A percentile compares a stretch with the other conserved stretches of the same genome.
Conservation (phyloP, 2,888 invertebrate species). For the Beris chalybata region DNA sequence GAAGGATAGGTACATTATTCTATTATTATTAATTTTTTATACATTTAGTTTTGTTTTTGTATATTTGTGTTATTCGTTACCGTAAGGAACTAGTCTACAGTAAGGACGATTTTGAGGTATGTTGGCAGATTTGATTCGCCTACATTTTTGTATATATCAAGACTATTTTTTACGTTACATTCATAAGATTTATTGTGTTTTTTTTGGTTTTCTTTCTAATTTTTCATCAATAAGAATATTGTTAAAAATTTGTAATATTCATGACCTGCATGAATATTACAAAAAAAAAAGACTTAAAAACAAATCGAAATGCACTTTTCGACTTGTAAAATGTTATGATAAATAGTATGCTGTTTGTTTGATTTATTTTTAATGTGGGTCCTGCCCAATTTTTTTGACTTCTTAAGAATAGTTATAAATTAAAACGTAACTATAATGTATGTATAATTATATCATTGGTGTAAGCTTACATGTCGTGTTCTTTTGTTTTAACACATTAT, state of each 20-base stretch:
- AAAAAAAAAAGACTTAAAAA: slow-evolving; percentile 10
- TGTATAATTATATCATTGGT: slow-evolving; percentile 26
- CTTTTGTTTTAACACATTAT: slow-evolving; percentile 13
- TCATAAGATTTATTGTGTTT: slow-evolving; percentile 36
- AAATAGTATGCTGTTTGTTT: slow-evolving; percentile 19
- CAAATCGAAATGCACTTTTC: too few relatives aligned
- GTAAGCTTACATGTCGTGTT: slow-evolving; percentile 29
- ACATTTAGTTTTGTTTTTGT: too few relatives aligned
- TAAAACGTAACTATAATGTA: slow-evolving; percentile 19
- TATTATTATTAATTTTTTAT: too few relatives aligned
- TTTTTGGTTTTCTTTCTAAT: slow-evolving; percentile 9
- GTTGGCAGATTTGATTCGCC: background rate
- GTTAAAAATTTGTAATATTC: slow-evolving; percentile 16
- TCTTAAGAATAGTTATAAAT: slow-evolving; percentile 8
- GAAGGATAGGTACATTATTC: too few relatives aligned
- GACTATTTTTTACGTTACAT: slow-evolving; percentile 28
- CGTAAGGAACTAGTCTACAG: too few relatives aligned
- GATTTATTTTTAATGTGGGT: slow-evolving; percentile 38
- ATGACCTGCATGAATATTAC: slow-evolving; percentile 35
- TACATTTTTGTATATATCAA: background rate
- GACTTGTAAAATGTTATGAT: background rate
- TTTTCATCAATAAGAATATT: background rate
- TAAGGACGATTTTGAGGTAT: slow-evolving; percentile 13
- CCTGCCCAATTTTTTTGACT: slow-evolving; percentile 42
- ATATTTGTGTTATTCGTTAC: too few relatives aligned